Evolutionary conservation across 2,888 invertebrate genomes (phyloP), one percentile per base, ranked within the genome.

Genomic region (Bombyx huttoni): DNA sequence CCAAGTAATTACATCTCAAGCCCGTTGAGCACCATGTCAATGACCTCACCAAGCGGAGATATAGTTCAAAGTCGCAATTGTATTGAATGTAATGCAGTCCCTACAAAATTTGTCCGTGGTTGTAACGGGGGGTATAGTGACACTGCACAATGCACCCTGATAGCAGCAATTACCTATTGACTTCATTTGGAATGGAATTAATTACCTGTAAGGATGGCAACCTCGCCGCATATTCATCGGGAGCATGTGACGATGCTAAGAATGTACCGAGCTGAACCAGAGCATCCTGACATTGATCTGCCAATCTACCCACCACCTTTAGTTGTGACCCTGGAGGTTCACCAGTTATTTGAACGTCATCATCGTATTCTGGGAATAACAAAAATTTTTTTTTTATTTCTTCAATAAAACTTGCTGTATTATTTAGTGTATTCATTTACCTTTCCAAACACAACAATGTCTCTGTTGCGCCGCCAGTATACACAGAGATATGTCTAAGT

Each of bases 211-310:
- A 92, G 0, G 96, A 91, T 0, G 98, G 98, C 63, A 98, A 83
- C 60, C 96, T 91, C 49, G 94, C 94, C 0, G 95, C 93, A 73
- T 98, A 98, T 78, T 99, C 99, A 67, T 98, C 98, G 12, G 96
- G 95, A 6, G 96, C 96, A 76, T 98, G 93, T 33, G 96, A 96
- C 24, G 96, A 94, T 0, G 97, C 96, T 59, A 99, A 89, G 84
- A 99, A 99, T 33, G 96, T 97, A 52, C 98, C 98, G 74, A 98
- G 98, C 83, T 99, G 99, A 13, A 99, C 97, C 56, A 99, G 86
- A 0, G 99, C 98, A 77, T 99, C 99, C 81, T 99, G 99, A 75
- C 99, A 99, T 90, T 99, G 94, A 75, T 94, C 95, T 9, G 94
- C 94, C 51, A 95, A 77, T 65, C 94, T 92, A 0, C 95, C 98